These are phyloP conservation scores for Cheilosia variabilis DNA, from an alignment of 2,888 invertebrate species.

Conservation along the genomic window DNA sequence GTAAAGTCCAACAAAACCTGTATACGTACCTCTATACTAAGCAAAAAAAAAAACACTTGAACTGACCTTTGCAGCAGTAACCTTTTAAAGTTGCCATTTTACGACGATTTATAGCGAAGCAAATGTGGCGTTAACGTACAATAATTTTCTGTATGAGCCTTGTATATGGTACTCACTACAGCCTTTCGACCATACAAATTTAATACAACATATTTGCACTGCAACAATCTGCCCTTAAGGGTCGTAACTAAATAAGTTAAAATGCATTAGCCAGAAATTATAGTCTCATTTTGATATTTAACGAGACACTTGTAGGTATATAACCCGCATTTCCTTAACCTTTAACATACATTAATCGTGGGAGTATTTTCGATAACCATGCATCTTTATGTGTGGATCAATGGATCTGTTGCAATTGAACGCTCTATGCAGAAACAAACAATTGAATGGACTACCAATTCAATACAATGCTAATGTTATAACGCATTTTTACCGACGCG, in stretches of 20 bases:
- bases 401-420: constrained; percentile 25
- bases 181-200: not conserved
- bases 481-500: constrained; percentile 24
- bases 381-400: constrained; percentile 20
- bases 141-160: not conserved
- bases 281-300: not conserved
- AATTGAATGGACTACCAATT: constrained; percentile 24
- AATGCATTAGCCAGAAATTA: not conserved
- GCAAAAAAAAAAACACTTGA: constrained; percentile 14
- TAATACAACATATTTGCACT: not conserved
- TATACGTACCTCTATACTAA: not conserved
- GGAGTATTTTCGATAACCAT: constrained; percentile 39
- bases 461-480: constrained; percentile 9
- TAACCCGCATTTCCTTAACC: constrained; percentile 30
- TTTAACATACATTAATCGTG: constrained; percentile 51
- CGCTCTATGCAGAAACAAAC: constrained; percentile 8
- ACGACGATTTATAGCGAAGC: not conserved
- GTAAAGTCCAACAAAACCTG: constrained; percentile 34
- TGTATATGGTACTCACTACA: too few relatives aligned
- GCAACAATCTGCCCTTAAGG: not conserved
- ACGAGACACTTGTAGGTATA: not conserved
- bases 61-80: constrained; percentile 53
- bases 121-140: not conserved
- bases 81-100: constrained; percentile 44
- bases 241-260: not conserved